Percentiles rank a stretch among this genome's conserved stretches.
These are phyloP conservation scores for Litoditis marina DNA, from an alignment of 2,888 invertebrate species.

Conservation along the genomic window DNA sequence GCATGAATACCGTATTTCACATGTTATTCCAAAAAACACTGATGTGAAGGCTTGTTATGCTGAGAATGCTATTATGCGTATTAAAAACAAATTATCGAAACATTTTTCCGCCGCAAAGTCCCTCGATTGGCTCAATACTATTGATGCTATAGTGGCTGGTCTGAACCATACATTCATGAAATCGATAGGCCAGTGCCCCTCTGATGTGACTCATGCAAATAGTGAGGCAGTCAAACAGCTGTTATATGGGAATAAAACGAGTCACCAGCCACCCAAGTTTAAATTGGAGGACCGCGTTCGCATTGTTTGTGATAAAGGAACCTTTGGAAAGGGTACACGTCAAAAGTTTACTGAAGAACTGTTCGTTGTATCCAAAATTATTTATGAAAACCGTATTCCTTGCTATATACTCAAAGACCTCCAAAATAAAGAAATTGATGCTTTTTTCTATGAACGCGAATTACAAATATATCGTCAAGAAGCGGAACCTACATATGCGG, in stretches of 20 bases:
- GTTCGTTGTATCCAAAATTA: neutral
- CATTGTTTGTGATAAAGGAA: neutral
- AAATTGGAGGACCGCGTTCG: neutral
- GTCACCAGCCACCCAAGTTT: neutral
- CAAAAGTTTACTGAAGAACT: neutral
- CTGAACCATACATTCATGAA: constrained; percentile 6
- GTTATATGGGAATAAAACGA: neutral
- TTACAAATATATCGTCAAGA: neutral
- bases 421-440: neutral
- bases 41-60: constrained; percentile 17
- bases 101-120: neutral
- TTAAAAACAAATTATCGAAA: constrained; percentile 12
- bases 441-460: neutral
- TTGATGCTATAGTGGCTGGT: neutral
- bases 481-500: neutral
- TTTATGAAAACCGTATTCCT: neutral
- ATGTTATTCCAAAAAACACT: constrained; percentile 12
- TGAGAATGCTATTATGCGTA: constrained; percentile 16
- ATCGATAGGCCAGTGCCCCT: constrained; percentile 8
- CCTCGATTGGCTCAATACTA: neutral
- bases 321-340: neutral
- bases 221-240: constrained; percentile 4
- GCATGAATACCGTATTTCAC: neutral
- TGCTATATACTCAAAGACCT: neutral
- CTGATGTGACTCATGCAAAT: constrained; percentile 7